Conservation (phyloP, 53 echinoderm and acorn worm species). For the Apostichopus leukothele region DNA sequence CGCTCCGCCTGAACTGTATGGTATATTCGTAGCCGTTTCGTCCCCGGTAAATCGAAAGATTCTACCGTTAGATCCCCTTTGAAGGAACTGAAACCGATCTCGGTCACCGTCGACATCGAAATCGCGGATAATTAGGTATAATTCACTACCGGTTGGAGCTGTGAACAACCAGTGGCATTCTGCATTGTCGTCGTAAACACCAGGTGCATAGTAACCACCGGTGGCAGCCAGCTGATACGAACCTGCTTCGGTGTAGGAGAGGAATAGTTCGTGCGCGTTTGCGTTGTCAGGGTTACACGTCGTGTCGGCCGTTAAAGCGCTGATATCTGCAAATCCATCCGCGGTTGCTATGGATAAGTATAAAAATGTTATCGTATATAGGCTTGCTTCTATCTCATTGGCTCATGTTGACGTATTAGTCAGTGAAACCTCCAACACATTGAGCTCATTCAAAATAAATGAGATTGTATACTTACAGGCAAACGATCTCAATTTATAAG, state of each 20-base stretch:
- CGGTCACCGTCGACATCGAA: slow-evolving; percentile 11
- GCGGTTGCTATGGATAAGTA: background rate
- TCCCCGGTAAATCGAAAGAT: slow-evolving; percentile 17
- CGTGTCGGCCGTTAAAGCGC: slow-evolving; percentile 4
- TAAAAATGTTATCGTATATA: background rate
- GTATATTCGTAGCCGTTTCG: background rate
- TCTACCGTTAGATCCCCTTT: background rate
- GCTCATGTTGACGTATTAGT: too few species aligned
- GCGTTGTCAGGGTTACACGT: slow-evolving; percentile 1
- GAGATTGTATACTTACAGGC: too few species aligned
- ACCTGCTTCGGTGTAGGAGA: slow-evolving; percentile 11
- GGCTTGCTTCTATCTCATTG: too few species aligned
- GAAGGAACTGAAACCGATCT: slow-evolving; percentile 6
- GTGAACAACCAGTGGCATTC: background rate
- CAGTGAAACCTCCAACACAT: too few species aligned
- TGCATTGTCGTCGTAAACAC: background rate
- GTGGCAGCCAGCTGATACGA: slow-evolving; percentile 3
- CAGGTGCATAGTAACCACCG: background rate
- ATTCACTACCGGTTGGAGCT: background rate
- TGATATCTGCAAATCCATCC: background rate
- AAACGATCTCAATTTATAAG: too few species aligned
- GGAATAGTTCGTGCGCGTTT: background rate
- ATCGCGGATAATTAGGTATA: slow-evolving; percentile 10
- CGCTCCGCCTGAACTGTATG: background rate
- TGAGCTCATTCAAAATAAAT: too few species aligned